Conservation (phyloP, 2,888 invertebrate species). For the Lamellibrachia columna region DNA sequence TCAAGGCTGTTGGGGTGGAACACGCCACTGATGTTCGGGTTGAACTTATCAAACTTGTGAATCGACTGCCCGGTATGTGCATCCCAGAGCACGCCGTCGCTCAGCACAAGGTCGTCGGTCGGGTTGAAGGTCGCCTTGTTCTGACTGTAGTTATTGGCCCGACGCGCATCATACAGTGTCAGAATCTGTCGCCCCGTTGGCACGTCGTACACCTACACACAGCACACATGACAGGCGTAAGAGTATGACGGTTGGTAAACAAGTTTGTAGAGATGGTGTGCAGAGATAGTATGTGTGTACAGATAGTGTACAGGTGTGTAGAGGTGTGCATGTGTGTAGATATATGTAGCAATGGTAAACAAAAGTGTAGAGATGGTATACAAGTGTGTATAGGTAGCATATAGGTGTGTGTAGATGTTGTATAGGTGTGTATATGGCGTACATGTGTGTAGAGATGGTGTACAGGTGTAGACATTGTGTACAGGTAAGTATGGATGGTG, state of each 20-base stretch:
- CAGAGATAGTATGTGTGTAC: too few relatives aligned
- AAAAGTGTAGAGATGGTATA: too few relatives aligned
- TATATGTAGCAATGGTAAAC: too few relatives aligned
- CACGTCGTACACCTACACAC: constrained; percentile 84
- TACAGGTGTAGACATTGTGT: too few relatives aligned
- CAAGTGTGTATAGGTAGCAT: too few relatives aligned
- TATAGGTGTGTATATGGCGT: too few relatives aligned
- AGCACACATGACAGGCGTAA: background rate
- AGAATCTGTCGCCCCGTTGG: constrained; percentile 79
- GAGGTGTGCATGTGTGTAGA: too few relatives aligned
- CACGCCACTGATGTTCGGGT: constrained; percentile 91
- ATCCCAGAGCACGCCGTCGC: constrained; percentile 96
- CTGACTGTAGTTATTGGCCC: constrained; percentile 91
- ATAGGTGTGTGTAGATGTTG: too few relatives aligned
- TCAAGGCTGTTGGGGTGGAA: constrained; percentile 96
- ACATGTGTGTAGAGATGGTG: too few relatives aligned
- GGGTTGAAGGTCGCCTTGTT: constrained; percentile 95
- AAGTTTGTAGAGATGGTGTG: too few relatives aligned
- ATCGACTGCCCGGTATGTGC: constrained; percentile 84
- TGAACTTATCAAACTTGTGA: constrained; percentile 97
- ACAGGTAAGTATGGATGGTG: too few relatives aligned
- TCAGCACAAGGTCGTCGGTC: constrained; percentile 91
- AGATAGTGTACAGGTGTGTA: too few relatives aligned
- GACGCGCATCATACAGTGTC: constrained; percentile 78
- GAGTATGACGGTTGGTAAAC: background rate